These are phyloP conservation scores for Ptyas mucosa DNA, from an alignment of 2,113 vertebrate species.

Conservation along the genomic window DNA sequence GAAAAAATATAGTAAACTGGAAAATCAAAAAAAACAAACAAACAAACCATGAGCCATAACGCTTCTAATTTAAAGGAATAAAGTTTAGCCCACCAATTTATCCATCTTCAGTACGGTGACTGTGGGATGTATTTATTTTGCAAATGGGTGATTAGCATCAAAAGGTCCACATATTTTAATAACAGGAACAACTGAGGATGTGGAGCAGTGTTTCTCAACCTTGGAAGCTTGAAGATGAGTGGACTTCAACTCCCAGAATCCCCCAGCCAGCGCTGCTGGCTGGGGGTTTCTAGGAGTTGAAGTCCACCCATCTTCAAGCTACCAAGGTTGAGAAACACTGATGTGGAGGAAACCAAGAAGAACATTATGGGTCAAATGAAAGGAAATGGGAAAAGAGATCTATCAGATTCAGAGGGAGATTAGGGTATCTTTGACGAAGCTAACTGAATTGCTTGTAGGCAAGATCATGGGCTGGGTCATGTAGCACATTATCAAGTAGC, in stretches of 20 bases:
- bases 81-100: neutral
- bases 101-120: neutral
- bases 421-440: neutral
- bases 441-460: neutral
- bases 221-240: no score
- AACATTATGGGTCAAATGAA: neutral
- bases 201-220: neutral
- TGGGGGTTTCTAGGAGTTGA: no score
- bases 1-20: neutral
- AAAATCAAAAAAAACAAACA: neutral
- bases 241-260: no score
- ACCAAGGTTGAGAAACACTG: no score
- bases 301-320: no score
- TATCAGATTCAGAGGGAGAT: neutral
- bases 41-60: neutral
- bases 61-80: neutral
- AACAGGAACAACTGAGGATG: neutral
- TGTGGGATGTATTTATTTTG: neutral
- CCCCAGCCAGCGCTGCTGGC: no score
- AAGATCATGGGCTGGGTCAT: neutral
- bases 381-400: neutral
- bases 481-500: neutral
- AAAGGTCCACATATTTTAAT: neutral
- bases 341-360: neutral
- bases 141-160: neutral